These are phyloP conservation scores for Pocillopora meandrina DNA, from an alignment of 92 coral and sea anemone species.

Conservation along the genomic window DNA sequence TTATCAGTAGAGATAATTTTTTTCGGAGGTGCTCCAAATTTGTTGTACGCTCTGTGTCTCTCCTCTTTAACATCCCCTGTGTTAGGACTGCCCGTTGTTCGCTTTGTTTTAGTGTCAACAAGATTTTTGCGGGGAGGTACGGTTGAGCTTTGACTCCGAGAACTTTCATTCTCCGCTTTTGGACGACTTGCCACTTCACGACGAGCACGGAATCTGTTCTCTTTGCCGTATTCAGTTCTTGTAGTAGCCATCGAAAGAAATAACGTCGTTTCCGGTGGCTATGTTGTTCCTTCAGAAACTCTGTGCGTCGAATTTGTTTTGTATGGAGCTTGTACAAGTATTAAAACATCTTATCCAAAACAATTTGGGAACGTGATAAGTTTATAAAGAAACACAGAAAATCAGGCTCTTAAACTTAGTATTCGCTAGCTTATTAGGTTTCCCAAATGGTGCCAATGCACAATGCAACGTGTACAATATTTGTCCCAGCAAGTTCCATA, in stretches of 20 bases:
- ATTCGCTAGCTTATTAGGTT: background rate
- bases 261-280: slow-evolving; percentile 35
- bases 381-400: background rate
- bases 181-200: slow-evolving; percentile 41
- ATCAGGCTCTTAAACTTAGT: background rate
- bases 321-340: background rate
- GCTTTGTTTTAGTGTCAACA: slow-evolving; percentile 62
- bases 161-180: slow-evolving; percentile 39
- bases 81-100: slow-evolving; percentile 39
- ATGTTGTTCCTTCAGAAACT: slow-evolving; percentile 17
- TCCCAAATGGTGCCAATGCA: slow-evolving; percentile 3
- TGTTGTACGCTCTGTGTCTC: slow-evolving; percentile 42
- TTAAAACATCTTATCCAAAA: background rate
- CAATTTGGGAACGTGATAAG: background rate
- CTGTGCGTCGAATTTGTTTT: background rate
- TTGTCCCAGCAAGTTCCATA: slow-evolving; percentile 22
- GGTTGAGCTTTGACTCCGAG: slow-evolving; percentile 39
- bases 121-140: slow-evolving; percentile 39
- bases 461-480: slow-evolving; percentile 19
- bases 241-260: slow-evolving; percentile 52
- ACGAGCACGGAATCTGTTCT: slow-evolving; percentile 60
- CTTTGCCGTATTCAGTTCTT: slow-evolving; percentile 52
- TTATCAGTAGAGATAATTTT: slow-evolving; percentile 55
- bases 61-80: slow-evolving; percentile 47
- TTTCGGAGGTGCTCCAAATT: slow-evolving; percentile 68